Evolutionary conservation across 2,888 invertebrate genomes (phyloP), one percentile per base, ranked within the genome.

Genomic region (Drosophila peninsularis): DNA sequence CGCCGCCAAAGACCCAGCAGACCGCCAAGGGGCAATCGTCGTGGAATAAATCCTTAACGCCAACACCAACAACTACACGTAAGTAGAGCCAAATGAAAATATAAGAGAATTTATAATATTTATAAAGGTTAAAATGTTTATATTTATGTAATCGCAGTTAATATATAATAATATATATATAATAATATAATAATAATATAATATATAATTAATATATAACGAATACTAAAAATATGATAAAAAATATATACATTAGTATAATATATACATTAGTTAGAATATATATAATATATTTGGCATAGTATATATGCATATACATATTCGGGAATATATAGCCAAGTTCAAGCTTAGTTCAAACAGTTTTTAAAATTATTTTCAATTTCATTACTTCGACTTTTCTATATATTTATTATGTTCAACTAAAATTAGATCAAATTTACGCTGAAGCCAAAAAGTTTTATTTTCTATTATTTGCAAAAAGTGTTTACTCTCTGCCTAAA

Each of bases 1-100:
- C 93, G 82, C 93, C 93, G 64, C 91, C 92, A 69, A 92, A 93
- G 88, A 90, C 92, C 57, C 92, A 92, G 70, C 92, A 92, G 83
- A 92, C 91, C 62, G 80, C 85, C 64, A 92, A 91, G 82, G 91
- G 92, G 52, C 82, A 89, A 64, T 91, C 91, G 57, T 78, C 91
- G 55, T 90, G 92, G 69, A 80, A 80, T 75, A 92, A 92, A 74
- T 80, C 88, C 1, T 27, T 71, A 37, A 88, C 91, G 57, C 75
- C 89, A 68, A 83, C 87, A 67, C 79, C 87, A 63, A 84, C 87
- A 63, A 58, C 87, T 64, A 88, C 89, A 90, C 91, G 92, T 92
- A 91, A 92, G 92, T 92, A 3, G 1, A 37, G 9, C 0, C 14
- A 14, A 24, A 9, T 3, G 30, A 41, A 41, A 41, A 2, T 11